These are phyloP conservation scores for Yoshiicerus persimilis DNA, from an alignment of 1,140 invertebrate species.

Conservation along the genomic window DNA sequence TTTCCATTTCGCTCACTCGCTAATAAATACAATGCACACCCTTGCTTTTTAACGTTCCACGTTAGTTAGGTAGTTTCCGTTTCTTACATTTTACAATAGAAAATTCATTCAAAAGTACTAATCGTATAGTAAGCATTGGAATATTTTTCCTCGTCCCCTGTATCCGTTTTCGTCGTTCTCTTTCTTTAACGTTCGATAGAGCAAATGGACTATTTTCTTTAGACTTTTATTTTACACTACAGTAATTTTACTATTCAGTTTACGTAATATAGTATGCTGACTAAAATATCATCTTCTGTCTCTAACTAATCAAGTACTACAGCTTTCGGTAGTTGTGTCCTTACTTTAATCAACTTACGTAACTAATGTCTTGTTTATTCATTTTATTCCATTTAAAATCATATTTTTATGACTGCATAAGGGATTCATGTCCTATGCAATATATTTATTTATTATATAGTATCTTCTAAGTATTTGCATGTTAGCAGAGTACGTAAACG, in stretches of 20 bases:
- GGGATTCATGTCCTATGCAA: not conserved
- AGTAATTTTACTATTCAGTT: not conserved
- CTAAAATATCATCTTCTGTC: not conserved
- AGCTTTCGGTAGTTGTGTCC: not conserved
- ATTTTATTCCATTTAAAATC: not conserved
- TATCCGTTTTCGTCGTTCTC: not conserved
- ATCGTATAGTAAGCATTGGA: not conserved
- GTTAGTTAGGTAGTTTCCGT: not conserved
- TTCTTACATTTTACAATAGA: not conserved
- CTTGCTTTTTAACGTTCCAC: not conserved
- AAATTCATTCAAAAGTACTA: not conserved
- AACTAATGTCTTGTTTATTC: not conserved
- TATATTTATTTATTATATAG: not conserved
- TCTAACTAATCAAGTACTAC: not conserved
- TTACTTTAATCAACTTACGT: not conserved
- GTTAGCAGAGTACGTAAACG: not conserved
- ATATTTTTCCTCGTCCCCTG: not conserved
- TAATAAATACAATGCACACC: not conserved
- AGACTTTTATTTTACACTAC: not conserved
- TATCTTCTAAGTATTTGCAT: not conserved
- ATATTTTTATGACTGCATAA: not conserved
- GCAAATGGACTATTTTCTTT: not conserved
- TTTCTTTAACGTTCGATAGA: not conserved
- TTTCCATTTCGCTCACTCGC: not conserved
- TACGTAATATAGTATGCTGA: not conserved